A percentile compares a stretch with the other conserved stretches of the same genome.
These are phyloP conservation scores for Melanostigma gelatinosum DNA, from an alignment of 2,113 vertebrate genomes.

Conservation along the genomic window DNA sequence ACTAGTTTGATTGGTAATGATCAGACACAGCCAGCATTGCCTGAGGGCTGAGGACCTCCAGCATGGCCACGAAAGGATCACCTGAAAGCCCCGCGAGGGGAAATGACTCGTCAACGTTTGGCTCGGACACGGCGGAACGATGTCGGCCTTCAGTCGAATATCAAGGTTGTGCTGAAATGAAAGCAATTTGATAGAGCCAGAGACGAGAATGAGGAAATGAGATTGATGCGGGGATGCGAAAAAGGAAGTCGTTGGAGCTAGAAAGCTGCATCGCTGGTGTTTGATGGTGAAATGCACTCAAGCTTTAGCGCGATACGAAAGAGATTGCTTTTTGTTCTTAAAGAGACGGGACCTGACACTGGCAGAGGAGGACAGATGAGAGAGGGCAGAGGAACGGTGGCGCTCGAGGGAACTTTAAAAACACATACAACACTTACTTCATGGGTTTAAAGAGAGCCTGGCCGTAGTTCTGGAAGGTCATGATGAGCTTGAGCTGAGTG, in stretches of 20 bases:
- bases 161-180: conserved; percentile 68
- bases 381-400: not conserved
- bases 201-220: conserved; percentile 61
- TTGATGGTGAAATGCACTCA: conserved; percentile 47
- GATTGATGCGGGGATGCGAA: conserved; percentile 53
- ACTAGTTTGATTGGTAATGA: not conserved
- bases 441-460: conserved; percentile 98
- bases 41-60: conserved; percentile 31
- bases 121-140: conserved; percentile 65
- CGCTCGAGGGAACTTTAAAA: not conserved
- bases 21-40: conserved; percentile 9
- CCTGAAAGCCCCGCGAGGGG: conserved; percentile 45
- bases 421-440: conserved; percentile 89
- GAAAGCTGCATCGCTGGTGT: conserved; percentile 43
- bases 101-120: conserved; percentile 55
- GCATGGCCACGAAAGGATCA: conserved; percentile 45
- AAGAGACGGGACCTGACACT: not conserved
- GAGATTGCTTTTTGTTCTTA: conserved; percentile 35
- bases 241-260: conserved; percentile 39
- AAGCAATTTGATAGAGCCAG: conserved; percentile 66
- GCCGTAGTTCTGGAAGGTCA: conserved; percentile 99
- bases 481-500: conserved; percentile 98
- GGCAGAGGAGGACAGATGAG: not conserved
- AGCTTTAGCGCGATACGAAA: conserved; percentile 23
- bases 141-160: conserved; percentile 60